Base-by-base conservation (phyloP, 1,140 invertebrate species). In the Anastatus disparis region DNA sequence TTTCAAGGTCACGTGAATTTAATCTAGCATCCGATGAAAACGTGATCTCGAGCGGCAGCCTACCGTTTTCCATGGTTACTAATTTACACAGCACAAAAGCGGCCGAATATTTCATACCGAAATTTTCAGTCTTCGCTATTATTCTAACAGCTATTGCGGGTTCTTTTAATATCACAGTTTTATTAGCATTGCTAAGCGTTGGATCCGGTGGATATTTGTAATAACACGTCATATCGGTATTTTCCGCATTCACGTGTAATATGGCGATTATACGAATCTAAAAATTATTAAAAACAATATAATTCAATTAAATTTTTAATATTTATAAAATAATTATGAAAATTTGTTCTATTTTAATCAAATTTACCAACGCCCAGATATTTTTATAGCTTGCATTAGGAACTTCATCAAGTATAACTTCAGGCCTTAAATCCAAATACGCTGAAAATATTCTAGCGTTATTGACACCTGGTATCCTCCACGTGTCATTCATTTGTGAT, bases 341-440 rank as follows among this genome's bases (percentile, higher is more conserved):
- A 44, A 15, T 15, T n/a, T 10, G 3, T 44, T 44, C 4, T 35
- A 35, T 6, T 6, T 35, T 6, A 35, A 44, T 1, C 7, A 55
- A 55, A 55, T 44, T 68, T 72, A 77, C 76, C 65, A 77, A 53
- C 17, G 66, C 74, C 76, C 74, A 77, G 7, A 70, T n/a, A n/a
- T 71, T 48, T 15, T 71, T 40, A 10, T 48, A 38, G 15, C 31
- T 35, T 13, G 71, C 15, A 17, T 65, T 42, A 8, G 58, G 59
- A 29, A 68, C 48, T 55, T 74, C 74, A 40, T 77, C 67, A 1
- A 77, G 61, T 24, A 75, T 61, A 3, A 75, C 70, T 50, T 75
- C 72, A 10, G 72, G 74, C 59, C 76, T 53, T 1, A 66, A 63
- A 13, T 77, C 76, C 17, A 75, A 63, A 42, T 74, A 77, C 7